phyloP scores from a whole-genome alignment of 2,113 vertebrate species.

The Dipodomys merriami region DNA sequence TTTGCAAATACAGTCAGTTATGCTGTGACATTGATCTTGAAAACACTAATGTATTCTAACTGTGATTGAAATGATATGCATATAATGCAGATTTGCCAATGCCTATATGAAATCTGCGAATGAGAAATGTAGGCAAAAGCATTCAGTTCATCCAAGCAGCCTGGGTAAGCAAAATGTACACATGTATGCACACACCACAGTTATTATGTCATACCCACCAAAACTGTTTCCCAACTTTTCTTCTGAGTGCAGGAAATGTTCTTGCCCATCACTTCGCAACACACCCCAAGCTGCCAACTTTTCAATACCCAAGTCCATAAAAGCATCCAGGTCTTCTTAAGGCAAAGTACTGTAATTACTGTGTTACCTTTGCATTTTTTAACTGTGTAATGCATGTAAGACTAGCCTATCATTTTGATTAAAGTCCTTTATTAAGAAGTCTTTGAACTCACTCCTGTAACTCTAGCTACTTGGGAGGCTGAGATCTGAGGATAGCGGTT shows the following conservation, averaged over 20 bases:
- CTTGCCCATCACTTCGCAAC: not conserved
- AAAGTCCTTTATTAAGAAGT: not conserved
- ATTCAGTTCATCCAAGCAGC: not conserved
- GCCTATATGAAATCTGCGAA: not conserved
- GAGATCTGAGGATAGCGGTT: too few relatives aligned
- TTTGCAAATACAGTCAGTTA: not conserved
- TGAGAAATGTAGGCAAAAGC: not conserved
- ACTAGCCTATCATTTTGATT: not conserved
- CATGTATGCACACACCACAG: too few relatives aligned
- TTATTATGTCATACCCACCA: not conserved
- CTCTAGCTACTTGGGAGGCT: too few relatives aligned
- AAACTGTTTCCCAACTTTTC: not conserved
- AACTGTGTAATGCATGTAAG: not conserved
- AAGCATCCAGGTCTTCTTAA: not conserved
- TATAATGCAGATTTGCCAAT: not conserved
- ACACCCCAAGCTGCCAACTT: not conserved
- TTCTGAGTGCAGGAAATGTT: not conserved
- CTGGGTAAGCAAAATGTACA: not conserved
- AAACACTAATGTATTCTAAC: constrained; percentile 8
- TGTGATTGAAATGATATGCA: not conserved
- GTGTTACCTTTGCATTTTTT: not conserved
- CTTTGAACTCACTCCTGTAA: not conserved
- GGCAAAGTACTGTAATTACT: not conserved
- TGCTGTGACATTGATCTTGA: not conserved
- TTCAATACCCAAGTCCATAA: not conserved